A percentile compares a stretch with the other conserved stretches of the same genome.
Evolutionary conservation across 2,113 vertebrate species (phyloP).

Genomic region (Litocranius walleri): DNA sequence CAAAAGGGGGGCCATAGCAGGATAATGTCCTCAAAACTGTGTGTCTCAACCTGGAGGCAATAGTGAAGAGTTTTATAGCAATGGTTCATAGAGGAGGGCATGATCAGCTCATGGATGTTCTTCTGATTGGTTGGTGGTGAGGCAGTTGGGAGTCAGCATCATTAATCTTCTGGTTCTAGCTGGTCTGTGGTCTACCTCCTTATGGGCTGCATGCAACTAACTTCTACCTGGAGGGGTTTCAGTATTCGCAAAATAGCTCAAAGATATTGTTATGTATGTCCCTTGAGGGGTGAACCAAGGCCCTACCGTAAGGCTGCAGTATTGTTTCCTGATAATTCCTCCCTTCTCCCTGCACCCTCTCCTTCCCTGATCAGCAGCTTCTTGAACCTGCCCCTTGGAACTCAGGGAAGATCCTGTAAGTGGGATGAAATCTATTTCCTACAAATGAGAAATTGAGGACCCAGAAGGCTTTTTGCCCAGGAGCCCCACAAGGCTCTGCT

Average conservation of each 20-base stretch:
- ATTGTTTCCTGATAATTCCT: not conserved
- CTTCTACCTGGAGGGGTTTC: not conserved
- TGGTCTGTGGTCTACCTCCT: not conserved
- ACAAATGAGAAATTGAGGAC: not conserved
- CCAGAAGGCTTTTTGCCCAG: not conserved
- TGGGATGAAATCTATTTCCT: not conserved
- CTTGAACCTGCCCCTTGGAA: not conserved
- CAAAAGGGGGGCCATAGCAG: not conserved
- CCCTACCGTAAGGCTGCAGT: rapidly evolving
- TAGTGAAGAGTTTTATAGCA: not conserved
- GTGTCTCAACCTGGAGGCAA: not conserved
- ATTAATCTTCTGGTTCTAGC: not conserved
- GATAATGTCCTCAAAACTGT: not conserved
- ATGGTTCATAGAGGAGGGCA: not conserved
- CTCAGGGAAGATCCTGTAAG: not conserved
- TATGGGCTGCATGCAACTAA: not conserved
- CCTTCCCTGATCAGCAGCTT: not conserved
- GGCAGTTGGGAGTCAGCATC: not conserved
- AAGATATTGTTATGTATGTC: not conserved
- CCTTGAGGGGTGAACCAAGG: not conserved
- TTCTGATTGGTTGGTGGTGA: not conserved
- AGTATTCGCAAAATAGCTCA: not conserved
- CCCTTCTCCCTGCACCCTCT: not conserved
- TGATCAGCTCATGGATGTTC: not conserved
- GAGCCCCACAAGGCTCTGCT: not conserved